phyloP scores from a whole-genome alignment of 2,113 vertebrate genomes.

The Empidonax alnorum region DNA sequence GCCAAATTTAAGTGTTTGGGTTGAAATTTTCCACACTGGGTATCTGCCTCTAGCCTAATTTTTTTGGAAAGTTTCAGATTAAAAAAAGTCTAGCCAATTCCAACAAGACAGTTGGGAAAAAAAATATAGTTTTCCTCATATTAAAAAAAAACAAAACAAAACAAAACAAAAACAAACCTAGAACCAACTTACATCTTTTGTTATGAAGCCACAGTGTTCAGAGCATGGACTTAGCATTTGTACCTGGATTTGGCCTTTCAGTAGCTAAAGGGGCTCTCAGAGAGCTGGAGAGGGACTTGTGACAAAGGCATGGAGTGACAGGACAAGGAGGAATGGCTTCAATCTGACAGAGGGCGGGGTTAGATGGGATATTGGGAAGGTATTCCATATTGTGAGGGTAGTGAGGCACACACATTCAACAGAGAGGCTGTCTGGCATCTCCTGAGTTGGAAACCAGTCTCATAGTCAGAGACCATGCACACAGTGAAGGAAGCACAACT shows the following conservation, averaged over 20 bases:
- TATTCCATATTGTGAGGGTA: background rate
- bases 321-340: background rate
- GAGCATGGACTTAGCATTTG: background rate
- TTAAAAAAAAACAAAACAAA: background rate
- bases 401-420: background rate
- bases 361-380: background rate
- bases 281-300: background rate
- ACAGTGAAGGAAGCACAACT: background rate
- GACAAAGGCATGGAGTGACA: background rate
- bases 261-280: background rate
- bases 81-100: slow-evolving; percentile 1
- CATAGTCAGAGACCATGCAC: too few species aligned
- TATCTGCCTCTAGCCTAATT: slow-evolving; percentile 6
- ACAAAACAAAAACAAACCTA: background rate
- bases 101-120: background rate
- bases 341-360: background rate
- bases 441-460: background rate
- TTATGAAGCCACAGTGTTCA: background rate
- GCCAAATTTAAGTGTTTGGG: slow-evolving; percentile 23
- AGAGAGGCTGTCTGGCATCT: background rate
- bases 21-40: slow-evolving; percentile 40
- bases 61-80: background rate
- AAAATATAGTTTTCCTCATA: background rate
- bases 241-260: background rate
- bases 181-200: background rate